A percentile compares a stretch with the other conserved stretches of the same genome.
These are phyloP conservation scores for Ligdia adustata DNA, from an alignment of 2,888 invertebrate genomes.

Conservation along the genomic window DNA sequence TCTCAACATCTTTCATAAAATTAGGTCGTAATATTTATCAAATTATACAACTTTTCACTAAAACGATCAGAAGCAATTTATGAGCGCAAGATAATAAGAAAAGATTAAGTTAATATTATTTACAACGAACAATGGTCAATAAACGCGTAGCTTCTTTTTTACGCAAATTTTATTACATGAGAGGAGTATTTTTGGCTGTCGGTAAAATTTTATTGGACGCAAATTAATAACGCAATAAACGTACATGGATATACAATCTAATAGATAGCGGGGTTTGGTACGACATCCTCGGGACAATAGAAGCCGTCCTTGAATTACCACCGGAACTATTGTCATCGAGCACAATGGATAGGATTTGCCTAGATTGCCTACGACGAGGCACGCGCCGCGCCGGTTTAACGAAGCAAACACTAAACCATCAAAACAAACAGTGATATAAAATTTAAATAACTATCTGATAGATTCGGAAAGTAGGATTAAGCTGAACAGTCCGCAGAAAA, in stretches of 20 bases:
- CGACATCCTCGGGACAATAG: constrained; percentile 61
- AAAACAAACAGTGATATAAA: constrained; percentile 25
- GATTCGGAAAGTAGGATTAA: no score
- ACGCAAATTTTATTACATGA: no score
- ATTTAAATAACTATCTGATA: no score
- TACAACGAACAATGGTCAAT: constrained; percentile 2
- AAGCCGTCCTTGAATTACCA: constrained; percentile 75
- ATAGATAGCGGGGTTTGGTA: constrained; percentile 37
- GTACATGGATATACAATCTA: constrained; percentile 21
- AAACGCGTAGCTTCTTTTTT: constrained; percentile 12
- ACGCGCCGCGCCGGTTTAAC: constrained; percentile 64
- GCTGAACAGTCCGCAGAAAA: constrained; percentile 23
- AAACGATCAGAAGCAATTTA: not conserved
- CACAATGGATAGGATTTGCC: constrained; percentile 75
- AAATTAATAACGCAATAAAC: constrained; percentile 14
- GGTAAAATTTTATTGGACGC: constrained; percentile 35
- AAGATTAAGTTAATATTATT: not conserved
- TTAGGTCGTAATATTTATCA: constrained; percentile 17
- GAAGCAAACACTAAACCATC: constrained; percentile 48
- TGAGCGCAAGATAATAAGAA: not conserved
- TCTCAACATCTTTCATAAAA: constrained; percentile 30
- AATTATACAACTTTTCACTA: constrained; percentile 8
- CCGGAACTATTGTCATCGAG: constrained; percentile 73
- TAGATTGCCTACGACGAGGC: constrained; percentile 60
- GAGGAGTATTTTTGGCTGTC: no score